Evolutionary conservation across 2,113 vertebrate genomes (phyloP).

Genomic region (Aspidoscelis tigris): DNA sequence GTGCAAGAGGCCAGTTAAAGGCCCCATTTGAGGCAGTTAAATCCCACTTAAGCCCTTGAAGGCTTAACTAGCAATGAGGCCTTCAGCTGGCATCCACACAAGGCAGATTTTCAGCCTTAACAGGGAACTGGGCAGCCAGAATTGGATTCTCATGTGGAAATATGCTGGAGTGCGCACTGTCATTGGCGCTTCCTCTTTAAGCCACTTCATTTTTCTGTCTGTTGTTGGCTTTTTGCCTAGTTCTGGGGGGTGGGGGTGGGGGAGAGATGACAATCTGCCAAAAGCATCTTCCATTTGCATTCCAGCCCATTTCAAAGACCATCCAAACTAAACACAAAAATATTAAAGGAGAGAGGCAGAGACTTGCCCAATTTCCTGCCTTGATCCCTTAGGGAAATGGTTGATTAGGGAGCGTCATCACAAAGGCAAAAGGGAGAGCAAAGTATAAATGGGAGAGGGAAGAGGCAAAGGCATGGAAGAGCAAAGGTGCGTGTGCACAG

Average conservation of each 20-base stretch:
- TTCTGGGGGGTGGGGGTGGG: conserved; percentile 28
- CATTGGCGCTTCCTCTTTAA: conserved; percentile 60
- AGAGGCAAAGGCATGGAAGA: conserved; percentile 31
- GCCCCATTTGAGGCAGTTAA: conserved; percentile 44
- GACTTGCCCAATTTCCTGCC: conserved; percentile 70
- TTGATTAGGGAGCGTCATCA: conserved; percentile 64
- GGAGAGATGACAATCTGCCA: conserved; percentile 73
- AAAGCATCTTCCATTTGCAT: conserved; percentile 72
- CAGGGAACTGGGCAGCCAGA: conserved; percentile 64
- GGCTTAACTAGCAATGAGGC: conserved; percentile 19
- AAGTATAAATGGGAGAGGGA: conserved; percentile 61
- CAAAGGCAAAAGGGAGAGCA: conserved; percentile 55
- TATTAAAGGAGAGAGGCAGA: conserved; percentile 54
- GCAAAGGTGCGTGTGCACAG: conserved; percentile 3
- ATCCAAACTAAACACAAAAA: conserved; percentile 65
- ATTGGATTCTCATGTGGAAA: conserved; percentile 62
- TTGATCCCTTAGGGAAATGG: conserved; percentile 70
- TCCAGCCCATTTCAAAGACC: conserved; percentile 69
- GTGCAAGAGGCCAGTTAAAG: conserved; percentile 39
- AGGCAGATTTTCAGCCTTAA: conserved; percentile 64
- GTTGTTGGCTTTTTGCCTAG: conserved; percentile 69
- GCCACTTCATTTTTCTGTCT: conserved; percentile 66
- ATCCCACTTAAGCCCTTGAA: conserved; percentile 35
- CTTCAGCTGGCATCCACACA: conserved; percentile 52
- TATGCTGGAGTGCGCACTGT: conserved; percentile 56